A percentile compares a stretch with the other conserved stretches of the same genome.
Evolutionary conservation across 2,797 vertebrate genomes (phyloP).

Genomic region (Phalanger gymnotis): DNA sequence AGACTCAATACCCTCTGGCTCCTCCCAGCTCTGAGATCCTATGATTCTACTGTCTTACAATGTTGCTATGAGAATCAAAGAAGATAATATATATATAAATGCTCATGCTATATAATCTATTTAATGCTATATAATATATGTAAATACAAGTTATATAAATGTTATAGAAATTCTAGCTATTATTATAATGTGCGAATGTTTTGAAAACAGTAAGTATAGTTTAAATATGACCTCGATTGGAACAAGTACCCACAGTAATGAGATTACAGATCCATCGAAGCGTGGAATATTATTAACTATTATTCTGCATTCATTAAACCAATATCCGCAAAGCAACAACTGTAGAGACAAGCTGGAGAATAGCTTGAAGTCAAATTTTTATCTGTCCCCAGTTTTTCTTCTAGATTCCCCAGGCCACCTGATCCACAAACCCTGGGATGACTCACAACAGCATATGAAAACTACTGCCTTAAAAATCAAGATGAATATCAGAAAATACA

Average conservation of each 20-base stretch:
- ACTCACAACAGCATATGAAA: slow-evolving; percentile 53
- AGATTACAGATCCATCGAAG: not conserved
- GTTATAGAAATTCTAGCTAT: not conserved
- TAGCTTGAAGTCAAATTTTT: slow-evolving; percentile 44
- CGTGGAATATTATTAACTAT: not conserved
- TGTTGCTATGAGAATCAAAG: not conserved
- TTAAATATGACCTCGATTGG: not conserved
- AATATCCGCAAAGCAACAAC: not conserved
- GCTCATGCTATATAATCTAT: not conserved
- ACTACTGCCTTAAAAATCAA: slow-evolving; percentile 50
- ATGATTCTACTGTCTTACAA: not conserved
- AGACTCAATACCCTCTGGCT: not conserved
- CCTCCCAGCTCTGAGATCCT: not conserved
- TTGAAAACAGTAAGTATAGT: not conserved
- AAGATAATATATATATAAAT: not conserved
- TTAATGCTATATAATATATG: not conserved
- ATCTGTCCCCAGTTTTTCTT: slow-evolving; percentile 41
- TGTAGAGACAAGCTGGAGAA: not conserved
- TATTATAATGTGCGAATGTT: not conserved
- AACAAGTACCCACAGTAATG: not conserved
- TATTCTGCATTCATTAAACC: not conserved
- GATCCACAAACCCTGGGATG: slow-evolving; percentile 43
- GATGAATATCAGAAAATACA: slow-evolving; percentile 17
- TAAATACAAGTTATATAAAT: not conserved
- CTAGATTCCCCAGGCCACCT: slow-evolving; percentile 31